These are phyloP conservation scores for Shinisaurus crocodilurus DNA, from an alignment of 2,113 vertebrate species.

Conservation along the genomic window DNA sequence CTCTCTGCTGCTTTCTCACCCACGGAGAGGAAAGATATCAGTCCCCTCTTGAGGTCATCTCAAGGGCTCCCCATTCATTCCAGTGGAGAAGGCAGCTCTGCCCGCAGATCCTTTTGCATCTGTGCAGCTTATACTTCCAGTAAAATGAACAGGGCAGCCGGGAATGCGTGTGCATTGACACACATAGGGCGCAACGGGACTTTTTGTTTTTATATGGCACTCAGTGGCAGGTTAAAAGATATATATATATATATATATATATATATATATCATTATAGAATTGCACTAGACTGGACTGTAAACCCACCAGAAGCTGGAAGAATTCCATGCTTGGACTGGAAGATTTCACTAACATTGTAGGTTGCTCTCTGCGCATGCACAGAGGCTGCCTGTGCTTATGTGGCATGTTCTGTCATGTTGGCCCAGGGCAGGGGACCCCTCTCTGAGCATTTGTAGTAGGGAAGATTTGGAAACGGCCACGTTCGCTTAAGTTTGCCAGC, in stretches of 20 bases:
- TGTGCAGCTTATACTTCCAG: no score
- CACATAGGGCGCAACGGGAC: not conserved
- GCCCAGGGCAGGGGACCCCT: not conserved
- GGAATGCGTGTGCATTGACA: not conserved
- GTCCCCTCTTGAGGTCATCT: not conserved
- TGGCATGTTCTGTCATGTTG: not conserved
- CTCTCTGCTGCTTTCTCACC: not conserved
- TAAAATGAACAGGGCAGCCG: not conserved
- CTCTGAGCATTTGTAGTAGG: not conserved
- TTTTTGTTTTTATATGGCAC: not conserved
- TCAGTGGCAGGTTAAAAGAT: not conserved
- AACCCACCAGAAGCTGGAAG: not conserved
- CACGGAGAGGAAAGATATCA: not conserved
- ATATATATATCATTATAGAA: no score
- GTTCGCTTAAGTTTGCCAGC: no score
- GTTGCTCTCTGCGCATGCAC: not conserved
- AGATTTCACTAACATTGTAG: not conserved
- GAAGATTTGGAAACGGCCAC: no score
- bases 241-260: no score
- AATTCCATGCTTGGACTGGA: not conserved
- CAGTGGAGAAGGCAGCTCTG: not conserved
- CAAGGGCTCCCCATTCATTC: not conserved
- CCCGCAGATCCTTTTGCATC: not conserved
- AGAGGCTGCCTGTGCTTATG: not conserved
- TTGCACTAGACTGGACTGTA: no score